A percentile compares a stretch with the other conserved stretches of the same genome.
phyloP scores from a whole-genome alignment of 2,113 vertebrate species.

The Ariopsis seemanni region DNA sequence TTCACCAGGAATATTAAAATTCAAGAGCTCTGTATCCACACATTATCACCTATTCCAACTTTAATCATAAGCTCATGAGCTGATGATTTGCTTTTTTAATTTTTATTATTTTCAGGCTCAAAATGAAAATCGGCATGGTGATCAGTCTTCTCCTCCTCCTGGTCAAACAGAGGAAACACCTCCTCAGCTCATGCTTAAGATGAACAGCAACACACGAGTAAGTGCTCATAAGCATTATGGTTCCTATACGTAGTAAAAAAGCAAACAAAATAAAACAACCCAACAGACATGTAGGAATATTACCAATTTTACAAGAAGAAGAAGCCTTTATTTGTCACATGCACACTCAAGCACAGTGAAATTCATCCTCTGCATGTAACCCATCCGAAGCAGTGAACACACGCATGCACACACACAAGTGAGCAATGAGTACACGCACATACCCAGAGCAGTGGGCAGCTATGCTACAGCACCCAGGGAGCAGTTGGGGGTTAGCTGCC shows the following conservation, averaged over 20 bases:
- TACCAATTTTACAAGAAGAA: neutral
- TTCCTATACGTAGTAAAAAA: too few species aligned
- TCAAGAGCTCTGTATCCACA: neutral
- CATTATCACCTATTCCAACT: neutral
- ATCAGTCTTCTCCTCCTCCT: constrained; percentile 70
- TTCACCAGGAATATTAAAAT: constrained; percentile 7
- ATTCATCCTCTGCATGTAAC: too few species aligned
- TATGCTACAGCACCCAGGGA: too few species aligned
- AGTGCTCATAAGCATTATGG: constrained; percentile 51
- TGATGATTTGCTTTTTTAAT: constrained; percentile 33
- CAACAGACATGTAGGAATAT: neutral
- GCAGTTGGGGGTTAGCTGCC: too few species aligned
- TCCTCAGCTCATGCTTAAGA: constrained; percentile 69
- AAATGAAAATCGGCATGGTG: constrained; percentile 73
- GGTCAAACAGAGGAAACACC: constrained; percentile 68
- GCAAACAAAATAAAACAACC: neutral
- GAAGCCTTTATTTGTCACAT: too few species aligned
- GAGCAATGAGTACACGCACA: too few species aligned
- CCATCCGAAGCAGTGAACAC: too few species aligned
- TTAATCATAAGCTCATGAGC: neutral
- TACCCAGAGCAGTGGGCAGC: too few species aligned
- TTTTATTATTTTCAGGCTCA: constrained; percentile 63
- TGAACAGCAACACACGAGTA: constrained; percentile 74
- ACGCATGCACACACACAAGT: too few species aligned
- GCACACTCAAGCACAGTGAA: too few species aligned